Evolutionary conservation across 2,113 vertebrate species (phyloP), one percentile per base, ranked within the genome.

Genomic region (Protomyctophum bolini): DNA sequence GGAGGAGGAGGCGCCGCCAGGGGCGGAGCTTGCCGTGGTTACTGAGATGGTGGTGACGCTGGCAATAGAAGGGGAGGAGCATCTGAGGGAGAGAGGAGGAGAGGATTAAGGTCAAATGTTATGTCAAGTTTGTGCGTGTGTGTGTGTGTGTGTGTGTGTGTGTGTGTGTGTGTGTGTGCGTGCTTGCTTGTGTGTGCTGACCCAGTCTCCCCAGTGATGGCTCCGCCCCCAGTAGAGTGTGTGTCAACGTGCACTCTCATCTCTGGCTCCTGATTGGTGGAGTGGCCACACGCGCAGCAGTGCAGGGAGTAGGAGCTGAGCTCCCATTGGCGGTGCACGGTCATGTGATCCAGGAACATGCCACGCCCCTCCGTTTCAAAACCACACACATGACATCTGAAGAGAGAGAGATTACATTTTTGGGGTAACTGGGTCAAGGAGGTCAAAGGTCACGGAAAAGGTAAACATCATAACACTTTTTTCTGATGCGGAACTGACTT

Each of bases 41-140:
- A 96, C 94, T 11, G 95, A 94, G 66, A 91, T 93, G 92, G 95
- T 93, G 63, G 95, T 95, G 92, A 91, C 95, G 95, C 1, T 41
- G 33, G 33, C 33, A 41, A 41, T 6, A 6, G 33, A 41, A 41
- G 33, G 92, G 95, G 94, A 1, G 33, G 95, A 95, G 90, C 95
- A 96, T 94, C 95, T 96, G 89, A 58, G 63, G 52, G 63, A 41
- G 76, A 62, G 46, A 59, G 49, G 5, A 82, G 65, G 84, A 71
- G 2, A 47, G 33, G 33, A 41, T 41, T 47, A 63, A 63, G 10
- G 61, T 63, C 14, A 63, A 14, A 10, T 41, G 33, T 41, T 41
- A 41, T 41, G 33, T 41, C 33, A 41, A 41, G 33, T 41, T 3
- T 41, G 33, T 41, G 33, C 5, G 33, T 41, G 33, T 2, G 33